Evolutionary conservation across 2,797 vertebrate species (phyloP).

Genomic region (Acanthiza pusilla): DNA sequence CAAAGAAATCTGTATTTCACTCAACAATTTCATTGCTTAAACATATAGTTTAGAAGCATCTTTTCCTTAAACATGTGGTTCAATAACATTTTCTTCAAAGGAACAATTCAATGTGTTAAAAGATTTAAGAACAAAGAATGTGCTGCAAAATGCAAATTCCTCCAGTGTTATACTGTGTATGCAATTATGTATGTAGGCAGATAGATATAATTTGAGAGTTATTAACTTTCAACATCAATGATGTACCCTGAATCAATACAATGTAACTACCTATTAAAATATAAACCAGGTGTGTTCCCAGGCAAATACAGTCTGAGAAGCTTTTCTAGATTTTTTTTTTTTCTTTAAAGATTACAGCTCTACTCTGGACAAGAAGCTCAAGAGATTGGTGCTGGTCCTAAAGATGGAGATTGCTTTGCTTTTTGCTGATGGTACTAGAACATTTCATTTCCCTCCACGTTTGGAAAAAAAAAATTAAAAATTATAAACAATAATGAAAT

Average conservation of each 20-base stretch:
- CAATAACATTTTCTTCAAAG: conserved; percentile 61
- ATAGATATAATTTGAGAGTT: conserved; percentile 67
- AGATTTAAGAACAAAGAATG: conserved; percentile 62
- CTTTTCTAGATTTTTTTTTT: background rate
- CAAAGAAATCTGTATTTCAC: conserved; percentile 57
- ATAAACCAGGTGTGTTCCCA: conserved; percentile 60
- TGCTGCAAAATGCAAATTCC: conserved; percentile 57
- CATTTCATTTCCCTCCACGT: background rate
- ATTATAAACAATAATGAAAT: background rate
- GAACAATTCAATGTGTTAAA: conserved; percentile 51
- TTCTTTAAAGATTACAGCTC: conserved; percentile 24
- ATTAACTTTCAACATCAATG: conserved; percentile 64
- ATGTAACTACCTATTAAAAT: conserved; percentile 49
- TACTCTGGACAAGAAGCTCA: conserved; percentile 25
- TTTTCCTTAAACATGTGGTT: conserved; percentile 53
- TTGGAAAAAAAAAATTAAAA: background rate
- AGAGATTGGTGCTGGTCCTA: conserved; percentile 25
- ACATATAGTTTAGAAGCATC: conserved; percentile 49
- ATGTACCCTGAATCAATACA: conserved; percentile 52
- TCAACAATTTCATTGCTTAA: conserved; percentile 57
- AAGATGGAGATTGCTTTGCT: background rate
- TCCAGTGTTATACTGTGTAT: conserved; percentile 51
- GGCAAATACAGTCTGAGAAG: conserved; percentile 46
- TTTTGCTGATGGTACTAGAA: background rate
- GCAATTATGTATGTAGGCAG: conserved; percentile 58